Base-by-base conservation (phyloP, 2,113 vertebrate genomes). In the Oryzias woworae region DNA sequence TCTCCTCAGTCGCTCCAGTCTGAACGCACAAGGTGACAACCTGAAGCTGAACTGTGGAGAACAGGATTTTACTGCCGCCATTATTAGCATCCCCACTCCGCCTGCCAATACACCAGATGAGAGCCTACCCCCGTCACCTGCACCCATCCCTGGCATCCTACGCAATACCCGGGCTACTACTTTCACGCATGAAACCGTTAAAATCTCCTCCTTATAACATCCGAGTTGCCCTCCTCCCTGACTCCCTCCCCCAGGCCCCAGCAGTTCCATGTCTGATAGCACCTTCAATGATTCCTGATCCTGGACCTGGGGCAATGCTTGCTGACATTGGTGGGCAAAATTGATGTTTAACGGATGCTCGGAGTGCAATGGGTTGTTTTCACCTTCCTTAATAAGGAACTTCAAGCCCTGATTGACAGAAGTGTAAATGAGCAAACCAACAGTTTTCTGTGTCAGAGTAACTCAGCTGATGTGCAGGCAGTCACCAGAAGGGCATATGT, bases 61-160 rank as follows among this genome's bases (percentile, higher is more conserved):
- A 10, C 87, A 85, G 16, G 94, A 95, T 68, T 94, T 92, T 70
- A 92, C 93, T 3, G 94, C 94, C 0, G 94, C 95, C 81, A 95
- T 95, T 73, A 95, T 96, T 88, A 95, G 95, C 86, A 95, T 95
- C 75, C 95, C 95, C 7, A 96, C 95, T 0, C 94, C 95, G 10
- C 94, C 95, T 0, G 93, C 93, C 81, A 95, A 96, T 90, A 93
- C 92, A 0, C 94, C 94, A 0, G 94, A 95, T 4, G 95, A 96
- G 69, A 95, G 92, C 83, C 92, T 91, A 14, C 93, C 91, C 1
- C 89, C 91, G 0, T 94, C 94, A 0, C 94, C 94, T 1, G 85
- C 91, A 16, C 86, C 86, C 66, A 83, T 80, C 24, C 90, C 78
- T 0, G 90, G 89, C 53, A 90, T 93, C 66, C 85, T 95, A 69